Evolutionary conservation across 2,113 vertebrate genomes (phyloP).

Genomic region (Brachypteracias leptosomus): DNA sequence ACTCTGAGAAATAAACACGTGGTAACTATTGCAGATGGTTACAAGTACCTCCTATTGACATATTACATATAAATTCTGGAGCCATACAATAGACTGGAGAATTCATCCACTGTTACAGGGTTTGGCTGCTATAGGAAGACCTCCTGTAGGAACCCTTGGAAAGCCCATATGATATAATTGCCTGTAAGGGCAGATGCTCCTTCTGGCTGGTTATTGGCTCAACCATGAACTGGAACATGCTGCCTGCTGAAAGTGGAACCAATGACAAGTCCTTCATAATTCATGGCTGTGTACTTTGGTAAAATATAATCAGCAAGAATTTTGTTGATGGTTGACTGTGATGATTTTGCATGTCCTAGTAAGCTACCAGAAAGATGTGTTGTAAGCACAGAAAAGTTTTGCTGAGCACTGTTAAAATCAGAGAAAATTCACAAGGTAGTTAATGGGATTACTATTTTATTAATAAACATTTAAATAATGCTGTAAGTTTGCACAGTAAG

Average conservation of each 20-base stretch:
- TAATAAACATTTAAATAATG: constrained; percentile 3
- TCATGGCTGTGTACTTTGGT: neutral
- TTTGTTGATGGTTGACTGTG: neutral
- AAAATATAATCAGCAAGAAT: neutral
- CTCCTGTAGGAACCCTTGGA: neutral
- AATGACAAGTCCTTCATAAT: neutral
- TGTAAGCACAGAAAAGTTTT: neutral
- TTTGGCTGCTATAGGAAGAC: neutral
- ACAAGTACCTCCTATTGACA: neutral
- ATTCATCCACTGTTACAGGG: neutral
- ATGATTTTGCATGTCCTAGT: neutral
- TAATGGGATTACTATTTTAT: neutral
- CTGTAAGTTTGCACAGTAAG: neutral
- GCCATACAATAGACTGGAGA: neutral
- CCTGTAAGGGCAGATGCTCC: neutral
- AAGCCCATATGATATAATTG: neutral
- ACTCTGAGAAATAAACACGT: neutral
- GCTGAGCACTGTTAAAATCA: neutral
- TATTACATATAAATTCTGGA: neutral
- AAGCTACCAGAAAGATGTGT: neutral
- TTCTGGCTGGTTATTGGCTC: neutral
- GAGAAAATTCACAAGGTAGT: neutral
- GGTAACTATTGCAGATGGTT: neutral
- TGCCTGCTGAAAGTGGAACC: neutral
- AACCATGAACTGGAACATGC: neutral